These are phyloP conservation scores for Aplodontia rufa DNA, from an alignment of 2,113 vertebrate species.

Conservation along the genomic window DNA sequence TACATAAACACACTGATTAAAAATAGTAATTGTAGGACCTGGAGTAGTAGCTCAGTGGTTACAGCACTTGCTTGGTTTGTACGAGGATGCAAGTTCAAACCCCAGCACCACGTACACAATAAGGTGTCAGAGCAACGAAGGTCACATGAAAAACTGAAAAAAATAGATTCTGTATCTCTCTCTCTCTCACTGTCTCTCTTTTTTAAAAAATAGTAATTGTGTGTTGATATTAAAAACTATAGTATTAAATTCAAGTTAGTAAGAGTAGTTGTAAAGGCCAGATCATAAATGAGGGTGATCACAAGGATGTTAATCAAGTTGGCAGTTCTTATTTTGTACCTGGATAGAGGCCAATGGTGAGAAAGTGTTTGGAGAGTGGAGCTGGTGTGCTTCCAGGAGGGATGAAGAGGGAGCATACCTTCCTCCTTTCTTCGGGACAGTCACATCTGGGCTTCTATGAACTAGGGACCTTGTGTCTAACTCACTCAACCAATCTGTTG, in stretches of 20 bases:
- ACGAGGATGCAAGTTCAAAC: too few relatives aligned
- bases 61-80: too few relatives aligned
- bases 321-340: background rate
- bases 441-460: background rate
- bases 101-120: too few relatives aligned
- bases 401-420: background rate
- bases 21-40: background rate
- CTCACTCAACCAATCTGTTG: background rate
- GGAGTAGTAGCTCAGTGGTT: too few relatives aligned
- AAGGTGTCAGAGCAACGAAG: too few relatives aligned
- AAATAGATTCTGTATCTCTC: too few relatives aligned
- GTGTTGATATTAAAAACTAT: background rate
- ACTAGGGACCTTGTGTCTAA: background rate
- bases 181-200: too few relatives aligned
- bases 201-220: background rate
- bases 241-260: background rate
- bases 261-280: too few relatives aligned
- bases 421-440: background rate
- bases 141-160: too few relatives aligned
- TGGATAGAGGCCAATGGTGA: background rate
- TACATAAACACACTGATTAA: too few relatives aligned
- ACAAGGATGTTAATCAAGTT: background rate
- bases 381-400: background rate
- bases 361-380: background rate
- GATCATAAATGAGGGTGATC: background rate